A percentile compares a stretch with the other conserved stretches of the same genome.
Evolutionary conservation across 1,140 invertebrate genomes (phyloP).

Genomic region (Hylaeus anthracinus): DNA sequence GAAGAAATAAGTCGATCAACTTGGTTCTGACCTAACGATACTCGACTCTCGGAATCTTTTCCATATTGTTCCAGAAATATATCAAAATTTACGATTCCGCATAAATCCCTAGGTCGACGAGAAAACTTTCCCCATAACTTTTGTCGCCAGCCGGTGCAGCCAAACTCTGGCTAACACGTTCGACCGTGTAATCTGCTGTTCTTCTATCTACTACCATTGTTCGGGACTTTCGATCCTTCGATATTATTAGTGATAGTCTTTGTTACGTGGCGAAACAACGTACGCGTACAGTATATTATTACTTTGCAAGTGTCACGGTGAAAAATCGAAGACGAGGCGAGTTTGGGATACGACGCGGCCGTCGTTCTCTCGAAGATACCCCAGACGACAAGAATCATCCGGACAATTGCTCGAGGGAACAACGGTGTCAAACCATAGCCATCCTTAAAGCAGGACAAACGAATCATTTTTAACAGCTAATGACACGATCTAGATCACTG

Average conservation of each 20-base stretch:
- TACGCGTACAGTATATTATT: too few species aligned
- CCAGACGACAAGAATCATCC: background rate
- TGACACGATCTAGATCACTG: constrained; percentile 47
- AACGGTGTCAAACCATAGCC: background rate
- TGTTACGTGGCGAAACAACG: too few species aligned
- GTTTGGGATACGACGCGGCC: background rate
- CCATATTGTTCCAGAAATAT: constrained; percentile 38
- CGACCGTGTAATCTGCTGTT: constrained; percentile 29
- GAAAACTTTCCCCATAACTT: constrained; percentile 58
- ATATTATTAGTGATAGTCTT: too few species aligned
- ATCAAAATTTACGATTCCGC: constrained; percentile 22
- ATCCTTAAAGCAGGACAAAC: constrained; percentile 35
- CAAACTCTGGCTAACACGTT: constrained; percentile 14
- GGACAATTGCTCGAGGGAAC: background rate
- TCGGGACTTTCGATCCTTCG: constrained; percentile 9
- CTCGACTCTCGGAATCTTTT: background rate
- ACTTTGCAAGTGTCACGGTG: background rate
- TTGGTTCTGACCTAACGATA: background rate
- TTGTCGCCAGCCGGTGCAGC: constrained; percentile 29
- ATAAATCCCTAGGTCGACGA: constrained; percentile 55
- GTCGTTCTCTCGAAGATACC: background rate
- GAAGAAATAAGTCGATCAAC: background rate
- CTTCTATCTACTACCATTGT: background rate
- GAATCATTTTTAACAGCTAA: constrained; percentile 55
- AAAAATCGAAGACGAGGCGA: background rate